Percentiles rank a stretch among this genome's conserved stretches.
phyloP scores from a whole-genome alignment of 1,140 invertebrate genomes.

The Brachionus asplanchnoidis region DNA sequence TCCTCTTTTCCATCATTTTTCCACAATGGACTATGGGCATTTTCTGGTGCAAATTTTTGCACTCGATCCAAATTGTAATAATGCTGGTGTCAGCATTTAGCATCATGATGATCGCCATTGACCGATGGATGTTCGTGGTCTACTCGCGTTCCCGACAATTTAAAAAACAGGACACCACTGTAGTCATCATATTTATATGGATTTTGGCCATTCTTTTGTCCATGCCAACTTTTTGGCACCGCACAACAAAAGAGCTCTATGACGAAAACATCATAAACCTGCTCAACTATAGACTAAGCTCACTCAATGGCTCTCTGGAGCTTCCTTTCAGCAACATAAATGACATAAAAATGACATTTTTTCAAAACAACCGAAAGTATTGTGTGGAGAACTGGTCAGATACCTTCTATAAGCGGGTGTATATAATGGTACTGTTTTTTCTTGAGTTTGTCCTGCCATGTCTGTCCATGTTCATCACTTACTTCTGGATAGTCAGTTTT shows the following conservation, averaged over 20 bases:
- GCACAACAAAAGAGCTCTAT: slow-evolving; percentile 6
- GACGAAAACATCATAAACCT: neutral
- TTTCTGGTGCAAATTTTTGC: slow-evolving; percentile 34
- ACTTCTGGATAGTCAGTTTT: slow-evolving; percentile 42
- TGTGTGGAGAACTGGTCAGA: slow-evolving; percentile 44
- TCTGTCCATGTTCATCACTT: slow-evolving; percentile 42
- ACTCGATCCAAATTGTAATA: slow-evolving; percentile 38
- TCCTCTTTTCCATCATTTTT: slow-evolving; percentile 9
- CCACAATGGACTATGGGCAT: slow-evolving; percentile 14
- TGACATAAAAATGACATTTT: neutral
- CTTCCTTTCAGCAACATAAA: neutral
- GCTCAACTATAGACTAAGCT: neutral
- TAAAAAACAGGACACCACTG: neutral
- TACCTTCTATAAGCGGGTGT: slow-evolving; percentile 38
- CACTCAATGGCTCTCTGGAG: neutral
- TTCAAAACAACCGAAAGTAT: slow-evolving; percentile 22
- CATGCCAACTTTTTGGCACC: slow-evolving; percentile 3
- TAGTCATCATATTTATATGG: slow-evolving; percentile 13
- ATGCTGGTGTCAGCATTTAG: slow-evolving; percentile 31
- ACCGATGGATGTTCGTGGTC: slow-evolving; percentile 38
- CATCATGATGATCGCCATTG: slow-evolving; percentile 40
- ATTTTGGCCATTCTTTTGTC: slow-evolving; percentile 2
- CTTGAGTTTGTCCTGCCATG: slow-evolving; percentile 43
- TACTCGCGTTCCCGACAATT: slow-evolving; percentile 15
- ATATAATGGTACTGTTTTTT: slow-evolving; percentile 42